Evolutionary conservation across 2,888 invertebrate species (phyloP).

Genomic region (Drosophila seclusa): DNA sequence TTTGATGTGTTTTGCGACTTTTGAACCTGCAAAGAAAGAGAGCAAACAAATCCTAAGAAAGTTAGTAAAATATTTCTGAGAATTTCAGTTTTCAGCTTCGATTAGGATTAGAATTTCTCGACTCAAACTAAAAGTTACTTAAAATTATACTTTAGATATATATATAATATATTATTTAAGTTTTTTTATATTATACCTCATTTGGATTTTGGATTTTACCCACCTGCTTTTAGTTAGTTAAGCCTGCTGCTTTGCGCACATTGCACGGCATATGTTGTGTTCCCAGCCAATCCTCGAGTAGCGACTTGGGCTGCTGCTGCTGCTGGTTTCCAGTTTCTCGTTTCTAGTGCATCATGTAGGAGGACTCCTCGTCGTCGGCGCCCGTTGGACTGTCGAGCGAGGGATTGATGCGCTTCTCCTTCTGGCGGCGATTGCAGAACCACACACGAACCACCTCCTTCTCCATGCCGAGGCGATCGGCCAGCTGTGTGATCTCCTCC

Average conservation of each 20-base stretch:
- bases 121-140: not conserved
- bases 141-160: not conserved
- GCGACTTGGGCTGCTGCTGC: not conserved
- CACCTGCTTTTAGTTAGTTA: conserved; percentile 59
- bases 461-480: conserved; percentile 97
- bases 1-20: conserved; percentile 80
- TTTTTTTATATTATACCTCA: not conserved
- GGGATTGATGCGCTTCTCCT: conserved; percentile 98
- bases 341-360: conserved; percentile 82
- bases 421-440: conserved; percentile 98
- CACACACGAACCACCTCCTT: conserved; percentile 97
- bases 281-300: conserved; percentile 38
- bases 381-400: conserved; percentile 90
- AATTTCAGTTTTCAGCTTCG: not conserved
- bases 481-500: conserved; percentile 97
- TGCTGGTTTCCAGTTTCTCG: not conserved
- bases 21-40: conserved; percentile 66
- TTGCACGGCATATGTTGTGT: conserved; percentile 61
- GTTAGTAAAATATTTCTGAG: conserved; percentile 6
- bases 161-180: not conserved
- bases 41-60: not conserved
- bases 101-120: not conserved
- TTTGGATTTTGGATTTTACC: conserved; percentile 12
- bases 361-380: conserved; percentile 85
- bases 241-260: conserved; percentile 46